phyloP scores from a whole-genome alignment of 2,888 invertebrate genomes.

The Clunio marinus region DNA sequence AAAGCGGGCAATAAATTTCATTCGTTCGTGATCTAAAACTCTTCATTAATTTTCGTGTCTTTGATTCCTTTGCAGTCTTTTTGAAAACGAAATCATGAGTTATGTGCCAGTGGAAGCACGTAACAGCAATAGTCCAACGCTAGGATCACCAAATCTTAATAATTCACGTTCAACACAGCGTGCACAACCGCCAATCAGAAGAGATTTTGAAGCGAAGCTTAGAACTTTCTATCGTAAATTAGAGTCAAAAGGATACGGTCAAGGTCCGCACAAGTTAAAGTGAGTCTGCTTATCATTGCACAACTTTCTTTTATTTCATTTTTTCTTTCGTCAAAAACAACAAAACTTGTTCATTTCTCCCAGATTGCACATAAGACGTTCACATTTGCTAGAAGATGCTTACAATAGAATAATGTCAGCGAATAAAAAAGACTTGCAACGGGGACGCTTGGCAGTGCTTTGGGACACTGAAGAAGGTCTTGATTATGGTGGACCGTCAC shows the following conservation, averaged over 20 bases:
- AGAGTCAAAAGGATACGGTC: slow-evolving; percentile 94
- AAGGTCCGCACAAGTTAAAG: slow-evolving; percentile 96
- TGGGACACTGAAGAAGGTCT: slow-evolving; percentile 95
- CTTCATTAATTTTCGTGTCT: too few species aligned
- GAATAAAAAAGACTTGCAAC: slow-evolving; percentile 90
- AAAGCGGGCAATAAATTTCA: not conserved
- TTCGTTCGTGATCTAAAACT: not conserved
- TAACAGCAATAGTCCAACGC: slow-evolving; percentile 50
- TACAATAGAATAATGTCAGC: slow-evolving; percentile 95
- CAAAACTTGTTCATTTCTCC: slow-evolving; percentile 39
- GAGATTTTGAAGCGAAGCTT: slow-evolving; percentile 93
- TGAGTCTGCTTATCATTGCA: slow-evolving; percentile 53
- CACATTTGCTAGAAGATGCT: slow-evolving; percentile 91
- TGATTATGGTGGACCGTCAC: slow-evolving; percentile 95
- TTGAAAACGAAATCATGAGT: slow-evolving; percentile 98
- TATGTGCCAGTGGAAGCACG: slow-evolving; percentile 71
- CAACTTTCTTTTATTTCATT: not conserved
- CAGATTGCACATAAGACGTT: slow-evolving; percentile 87
- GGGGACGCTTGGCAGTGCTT: slow-evolving; percentile 88
- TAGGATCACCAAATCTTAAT: slow-evolving; percentile 68
- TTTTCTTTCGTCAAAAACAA: not conserved
- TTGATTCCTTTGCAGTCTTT: slow-evolving; percentile 65
- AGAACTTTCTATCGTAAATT: slow-evolving; percentile 91
- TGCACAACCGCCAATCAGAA: slow-evolving; percentile 83
- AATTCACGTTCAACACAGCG: slow-evolving; percentile 63